Base-by-base conservation (phyloP, 2,888 invertebrate genomes). In the Cyclophora albipunctata region DNA sequence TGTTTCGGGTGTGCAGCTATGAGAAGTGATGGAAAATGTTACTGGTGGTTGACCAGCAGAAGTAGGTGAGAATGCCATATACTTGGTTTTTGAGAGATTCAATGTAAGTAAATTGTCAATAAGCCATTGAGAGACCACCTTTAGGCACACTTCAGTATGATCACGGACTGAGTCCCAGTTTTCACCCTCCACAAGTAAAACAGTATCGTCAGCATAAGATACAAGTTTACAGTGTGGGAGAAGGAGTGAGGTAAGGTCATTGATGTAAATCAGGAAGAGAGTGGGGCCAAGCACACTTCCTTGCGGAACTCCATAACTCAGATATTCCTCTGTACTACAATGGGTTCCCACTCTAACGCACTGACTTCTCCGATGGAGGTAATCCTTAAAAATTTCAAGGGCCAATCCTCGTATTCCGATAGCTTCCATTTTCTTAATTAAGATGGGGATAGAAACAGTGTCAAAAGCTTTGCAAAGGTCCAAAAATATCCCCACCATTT, bases 201-300 rank as follows among this genome's bases (percentile, higher is more conserved):
- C 49, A n/a, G 49, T 49, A n/a, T 49, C 49, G 41, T 49, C 49
- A 3, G 49, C 49, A 7, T 49, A 20, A 20, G 20, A 20, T 20
- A 20, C 20, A 20, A 20, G 20, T 20, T 20, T 20, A 20, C 20
- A 20, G 45, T 7, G 45, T 34, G 20, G 33, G 20, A 34, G 20
- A 4, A 45, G 34, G 2, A 53, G 20, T 7, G 45, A 47, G n/a
- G 49, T 49, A 34, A 56, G 35, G 33, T 53, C 49, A 41, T 56
- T 56, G 3, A 56, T 46, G 40, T 57, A 54, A 7, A 48, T 40
- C 6, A 54, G 34, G 37, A 57, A 57, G 3, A 57, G 45, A 3
- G 57, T 54, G n/a, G 53, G 51, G 3, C 53, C 56, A 4, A 56
- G 50, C 1, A 53, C 47, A 45, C 20, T 20, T 20, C 20, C 20